Conservation (phyloP, 2,797 vertebrate genomes). For the Clarias platycephalus region DNA sequence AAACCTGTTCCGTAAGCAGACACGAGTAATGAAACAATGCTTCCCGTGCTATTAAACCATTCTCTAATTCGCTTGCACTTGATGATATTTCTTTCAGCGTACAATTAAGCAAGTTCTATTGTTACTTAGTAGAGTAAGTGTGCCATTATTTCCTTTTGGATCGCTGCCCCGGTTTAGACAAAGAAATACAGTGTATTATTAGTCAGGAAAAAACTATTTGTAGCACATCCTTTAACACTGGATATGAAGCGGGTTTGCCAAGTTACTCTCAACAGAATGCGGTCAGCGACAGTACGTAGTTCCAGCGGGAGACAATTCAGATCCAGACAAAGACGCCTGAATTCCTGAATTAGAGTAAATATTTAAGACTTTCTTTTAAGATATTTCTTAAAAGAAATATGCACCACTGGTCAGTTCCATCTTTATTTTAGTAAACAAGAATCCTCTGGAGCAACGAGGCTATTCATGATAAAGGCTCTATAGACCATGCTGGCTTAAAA, state of each 20-base stretch:
- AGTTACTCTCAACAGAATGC: constrained; percentile 21
- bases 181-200: constrained; percentile 20
- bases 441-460: constrained; percentile 12
- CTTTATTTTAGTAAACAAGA: constrained; percentile 39
- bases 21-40: not conserved
- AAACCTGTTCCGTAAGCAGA: not conserved
- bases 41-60: not conserved
- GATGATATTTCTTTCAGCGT: not conserved
- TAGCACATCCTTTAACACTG: constrained; percentile 23
- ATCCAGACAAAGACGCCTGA: not conserved
- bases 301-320: not conserved
- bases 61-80: not conserved
- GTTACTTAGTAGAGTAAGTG: not conserved
- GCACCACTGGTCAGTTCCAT: constrained; percentile 38
- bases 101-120: not conserved
- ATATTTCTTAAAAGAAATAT: no score
- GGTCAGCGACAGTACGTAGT: constrained; percentile 7
- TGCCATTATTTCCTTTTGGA: constrained; percentile 6
- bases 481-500: constrained; percentile 41
- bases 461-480: constrained; percentile 4
- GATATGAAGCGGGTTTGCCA: constrained; percentile 18
- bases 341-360: not conserved
- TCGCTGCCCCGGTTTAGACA: constrained; percentile 3
- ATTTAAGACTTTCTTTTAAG: not conserved
- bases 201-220: constrained; percentile 22